phyloP scores from a whole-genome alignment of 2,113 vertebrate species.

The Perca fluviatilis region DNA sequence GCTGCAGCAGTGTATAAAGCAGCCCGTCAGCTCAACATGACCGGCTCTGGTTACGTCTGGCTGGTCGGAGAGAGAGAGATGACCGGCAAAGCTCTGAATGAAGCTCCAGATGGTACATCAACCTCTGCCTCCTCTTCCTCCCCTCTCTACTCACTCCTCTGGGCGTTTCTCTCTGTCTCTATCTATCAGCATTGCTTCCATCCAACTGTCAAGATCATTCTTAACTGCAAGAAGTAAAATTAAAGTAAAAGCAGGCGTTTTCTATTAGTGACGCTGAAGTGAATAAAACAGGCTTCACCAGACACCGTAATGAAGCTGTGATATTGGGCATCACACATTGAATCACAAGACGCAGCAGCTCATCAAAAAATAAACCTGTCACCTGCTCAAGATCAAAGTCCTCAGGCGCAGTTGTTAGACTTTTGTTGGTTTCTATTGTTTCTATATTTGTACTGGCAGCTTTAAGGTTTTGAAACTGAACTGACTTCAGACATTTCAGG shows the following conservation, averaged over 20 bases:
- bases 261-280: neutral
- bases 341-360: neutral
- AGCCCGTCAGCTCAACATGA: slow-evolving; percentile 97
- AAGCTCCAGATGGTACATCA: slow-evolving; percentile 94
- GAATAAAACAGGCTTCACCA: neutral
- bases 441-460: neutral
- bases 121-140: slow-evolving; percentile 23
- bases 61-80: slow-evolving; percentile 98
- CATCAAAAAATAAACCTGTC: neutral
- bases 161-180: slow-evolving; percentile 22
- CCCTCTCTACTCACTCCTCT: slow-evolving; percentile 11
- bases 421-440: neutral
- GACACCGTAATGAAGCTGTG: neutral
- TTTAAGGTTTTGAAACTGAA: neutral
- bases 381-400: neutral
- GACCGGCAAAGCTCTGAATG: slow-evolving; percentile 94
- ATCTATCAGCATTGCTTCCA: slow-evolving; percentile 65
- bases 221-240: neutral
- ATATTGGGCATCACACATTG: neutral
- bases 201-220: slow-evolving; percentile 19
- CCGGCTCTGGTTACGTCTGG: slow-evolving; percentile 97
- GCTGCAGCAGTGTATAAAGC: slow-evolving; percentile 94
- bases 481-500: neutral
- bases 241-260: neutral
- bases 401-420: too few relatives aligned